Evolutionary conservation across 2,113 vertebrate species (phyloP).

Genomic region (Solea solea): DNA sequence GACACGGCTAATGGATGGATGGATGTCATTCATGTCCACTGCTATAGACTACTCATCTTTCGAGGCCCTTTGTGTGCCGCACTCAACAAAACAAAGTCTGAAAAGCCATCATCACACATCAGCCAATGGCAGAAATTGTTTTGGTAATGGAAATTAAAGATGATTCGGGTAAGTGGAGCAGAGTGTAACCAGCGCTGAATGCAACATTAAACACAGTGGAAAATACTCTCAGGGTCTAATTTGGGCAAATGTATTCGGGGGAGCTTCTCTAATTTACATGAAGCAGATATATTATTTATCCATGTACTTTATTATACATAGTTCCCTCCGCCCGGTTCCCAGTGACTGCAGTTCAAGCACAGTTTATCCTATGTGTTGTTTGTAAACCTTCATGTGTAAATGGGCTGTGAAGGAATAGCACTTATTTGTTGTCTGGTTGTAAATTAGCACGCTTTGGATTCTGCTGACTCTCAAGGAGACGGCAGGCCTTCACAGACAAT

Average conservation of each 20-base stretch:
- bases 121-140: conserved; percentile 33
- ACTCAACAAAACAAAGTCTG: conserved; percentile 8
- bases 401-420: conserved; percentile 17
- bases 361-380: conserved; percentile 31
- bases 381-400: conserved; percentile 16
- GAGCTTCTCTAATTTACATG: conserved; percentile 54
- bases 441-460: conserved; percentile 22
- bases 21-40: background rate
- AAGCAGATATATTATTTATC: conserved; percentile 61
- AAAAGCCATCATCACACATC: conserved; percentile 16
- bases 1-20: background rate
- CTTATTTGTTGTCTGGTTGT: conserved; percentile 12
- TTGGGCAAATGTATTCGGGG: conserved; percentile 50
- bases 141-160: conserved; percentile 58
- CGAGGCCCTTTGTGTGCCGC: background rate
- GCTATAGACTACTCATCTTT: background rate
- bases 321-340: conserved; percentile 23
- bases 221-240: conserved; percentile 57
- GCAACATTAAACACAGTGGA: conserved; percentile 59
- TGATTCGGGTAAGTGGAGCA: conserved; percentile 33
- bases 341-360: conserved; percentile 20
- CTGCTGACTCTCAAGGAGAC: conserved; percentile 11
- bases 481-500: background rate
- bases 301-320: conserved; percentile 36
- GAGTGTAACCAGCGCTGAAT: conserved; percentile 30